Percentiles rank a stretch among this genome's conserved stretches.
These are phyloP conservation scores for Hyposmocoma kahamanoa DNA, from an alignment of 1,140 invertebrate species.

Conservation along the genomic window DNA sequence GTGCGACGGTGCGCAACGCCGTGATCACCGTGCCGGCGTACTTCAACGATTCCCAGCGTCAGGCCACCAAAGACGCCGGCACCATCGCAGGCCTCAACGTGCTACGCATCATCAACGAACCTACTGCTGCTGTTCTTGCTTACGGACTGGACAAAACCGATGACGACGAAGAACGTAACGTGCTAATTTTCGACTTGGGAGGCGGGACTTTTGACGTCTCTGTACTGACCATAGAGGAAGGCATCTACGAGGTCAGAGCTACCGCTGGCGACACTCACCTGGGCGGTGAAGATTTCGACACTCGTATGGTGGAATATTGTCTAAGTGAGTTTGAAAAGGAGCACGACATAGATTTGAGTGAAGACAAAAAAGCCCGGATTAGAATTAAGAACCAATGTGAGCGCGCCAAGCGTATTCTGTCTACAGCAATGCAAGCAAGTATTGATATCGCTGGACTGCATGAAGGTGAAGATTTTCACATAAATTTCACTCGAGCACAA, in stretches of 20 bases:
- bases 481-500: not conserved
- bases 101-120: slow-evolving; percentile 1
- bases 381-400: not conserved
- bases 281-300: slow-evolving; percentile 4
- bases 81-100: not conserved
- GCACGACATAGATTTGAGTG: not conserved
- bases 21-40: not conserved
- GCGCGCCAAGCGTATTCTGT: not conserved
- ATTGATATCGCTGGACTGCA: not conserved
- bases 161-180: not conserved
- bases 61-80: not conserved
- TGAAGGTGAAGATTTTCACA: not conserved
- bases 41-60: slow-evolving; percentile 1
- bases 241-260: not conserved
- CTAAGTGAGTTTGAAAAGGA: not conserved
- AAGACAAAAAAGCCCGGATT: not conserved
- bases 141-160: slow-evolving; percentile 23
- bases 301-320: not conserved
- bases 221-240: slow-evolving; percentile 1
- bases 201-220: not conserved
- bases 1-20: not conserved
- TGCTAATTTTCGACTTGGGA: slow-evolving; percentile 1
- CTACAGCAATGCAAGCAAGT: not conserved
- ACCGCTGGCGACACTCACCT: slow-evolving; percentile 2
- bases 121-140: not conserved